Percentiles rank a stretch among this genome's conserved stretches.
phyloP scores from a whole-genome alignment of 2,113 vertebrate species.

The Poecilia latipinna region DNA sequence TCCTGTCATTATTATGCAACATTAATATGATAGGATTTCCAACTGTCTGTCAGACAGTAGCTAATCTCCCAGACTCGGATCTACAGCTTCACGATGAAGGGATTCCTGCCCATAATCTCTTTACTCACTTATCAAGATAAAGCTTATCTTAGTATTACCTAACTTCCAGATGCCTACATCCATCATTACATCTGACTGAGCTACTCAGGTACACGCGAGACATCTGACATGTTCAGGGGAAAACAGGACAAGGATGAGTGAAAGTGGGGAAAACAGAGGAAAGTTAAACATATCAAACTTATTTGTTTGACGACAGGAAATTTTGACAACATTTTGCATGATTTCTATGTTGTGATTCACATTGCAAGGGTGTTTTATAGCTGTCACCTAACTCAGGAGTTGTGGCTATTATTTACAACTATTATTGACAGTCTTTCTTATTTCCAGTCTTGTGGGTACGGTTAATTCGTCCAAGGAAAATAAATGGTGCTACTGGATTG shows the following conservation, averaged over 20 bases:
- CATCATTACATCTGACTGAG: constrained; percentile 16
- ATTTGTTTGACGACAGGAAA: too few species aligned
- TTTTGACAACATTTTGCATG: too few species aligned
- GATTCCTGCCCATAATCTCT: constrained; percentile 40
- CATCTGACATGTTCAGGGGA: constrained; percentile 20
- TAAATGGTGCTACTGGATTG: too few species aligned
- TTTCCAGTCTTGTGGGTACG: too few species aligned
- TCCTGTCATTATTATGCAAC: constrained; percentile 25
- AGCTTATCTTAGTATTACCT: constrained; percentile 31
- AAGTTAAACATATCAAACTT: too few species aligned
- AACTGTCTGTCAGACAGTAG: constrained; percentile 34
- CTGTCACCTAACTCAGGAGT: too few species aligned
- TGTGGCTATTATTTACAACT: too few species aligned
- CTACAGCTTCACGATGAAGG: constrained; percentile 2
- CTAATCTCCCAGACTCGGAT: constrained; percentile 29
- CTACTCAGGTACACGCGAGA: constrained; percentile 8
- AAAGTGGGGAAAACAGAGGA: too few species aligned
- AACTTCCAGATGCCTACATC: constrained; percentile 17
- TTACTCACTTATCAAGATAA: constrained; percentile 30
- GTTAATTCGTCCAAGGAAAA: too few species aligned
- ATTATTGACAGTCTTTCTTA: too few species aligned
- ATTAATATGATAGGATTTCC: constrained; percentile 26
- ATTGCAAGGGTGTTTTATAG: too few species aligned
- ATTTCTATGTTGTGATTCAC: too few species aligned
- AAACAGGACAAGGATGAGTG: constrained; percentile 9